Conservation (phyloP, 2,113 vertebrate species). For the Picathartes gymnocephalus region DNA sequence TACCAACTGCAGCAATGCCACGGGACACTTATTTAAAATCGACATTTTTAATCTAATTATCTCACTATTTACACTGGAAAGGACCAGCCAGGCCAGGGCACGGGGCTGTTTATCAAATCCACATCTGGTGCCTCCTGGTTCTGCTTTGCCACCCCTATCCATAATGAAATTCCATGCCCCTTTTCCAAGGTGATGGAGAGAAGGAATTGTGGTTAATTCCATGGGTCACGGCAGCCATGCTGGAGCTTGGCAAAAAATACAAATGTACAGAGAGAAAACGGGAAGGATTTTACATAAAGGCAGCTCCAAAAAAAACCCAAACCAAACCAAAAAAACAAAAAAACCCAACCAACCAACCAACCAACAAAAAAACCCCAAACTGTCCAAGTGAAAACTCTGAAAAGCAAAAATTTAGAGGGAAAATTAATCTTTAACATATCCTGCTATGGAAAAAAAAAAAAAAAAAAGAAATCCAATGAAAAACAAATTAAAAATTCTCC, state of each 20-base stretch:
- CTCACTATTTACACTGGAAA: neutral
- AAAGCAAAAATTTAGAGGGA: neutral
- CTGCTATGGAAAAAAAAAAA: neutral
- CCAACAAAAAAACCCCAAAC: neutral
- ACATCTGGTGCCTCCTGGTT: neutral
- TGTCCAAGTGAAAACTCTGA: neutral
- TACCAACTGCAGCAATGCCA: neutral
- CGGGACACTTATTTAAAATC: neutral
- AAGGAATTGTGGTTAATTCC: neutral
- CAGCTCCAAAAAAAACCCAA: neutral
- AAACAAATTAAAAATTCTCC: neutral
- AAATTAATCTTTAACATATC: neutral
- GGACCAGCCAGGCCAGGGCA: neutral
- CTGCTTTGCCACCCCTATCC: neutral
- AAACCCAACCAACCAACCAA: no score
- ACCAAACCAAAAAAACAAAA: no score
- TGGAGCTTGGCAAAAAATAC: neutral
- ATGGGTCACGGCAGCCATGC: rapidly evolving
- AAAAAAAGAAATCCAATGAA: no score
- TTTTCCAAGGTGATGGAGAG: neutral
- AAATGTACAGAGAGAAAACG: neutral
- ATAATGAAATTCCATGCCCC: neutral
- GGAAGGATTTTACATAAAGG: neutral
- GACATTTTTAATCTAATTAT: neutral
- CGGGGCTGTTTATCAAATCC: neutral